Evolutionary conservation across 2,888 invertebrate species (phyloP).

Genomic region (Hirtodrosophila alboralis): DNA sequence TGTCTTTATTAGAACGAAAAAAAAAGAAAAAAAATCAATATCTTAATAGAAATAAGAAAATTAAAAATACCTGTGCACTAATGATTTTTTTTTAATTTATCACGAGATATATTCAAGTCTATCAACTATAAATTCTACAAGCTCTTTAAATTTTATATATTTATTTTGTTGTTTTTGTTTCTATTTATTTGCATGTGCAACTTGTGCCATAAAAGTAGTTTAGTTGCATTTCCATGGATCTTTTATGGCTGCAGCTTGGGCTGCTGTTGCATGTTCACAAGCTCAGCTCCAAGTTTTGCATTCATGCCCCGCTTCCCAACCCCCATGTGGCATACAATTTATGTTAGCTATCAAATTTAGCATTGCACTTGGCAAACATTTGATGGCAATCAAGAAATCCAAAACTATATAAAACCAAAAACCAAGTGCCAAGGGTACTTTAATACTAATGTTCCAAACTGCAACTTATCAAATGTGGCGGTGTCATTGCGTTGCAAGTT

Average conservation of each 20-base stretch:
- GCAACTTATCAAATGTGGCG: background rate
- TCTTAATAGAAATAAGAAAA: no score
- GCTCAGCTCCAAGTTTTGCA: slow-evolving; percentile 7
- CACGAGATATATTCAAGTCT: background rate
- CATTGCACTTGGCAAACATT: slow-evolving; percentile 60
- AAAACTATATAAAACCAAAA: slow-evolving; percentile 20
- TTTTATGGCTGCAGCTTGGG: slow-evolving; percentile 60
- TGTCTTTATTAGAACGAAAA: no score
- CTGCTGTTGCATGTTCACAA: no score
- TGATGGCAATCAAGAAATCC: slow-evolving; percentile 41
- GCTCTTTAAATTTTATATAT: no score
- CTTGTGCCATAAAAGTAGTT: slow-evolving; percentile 51
- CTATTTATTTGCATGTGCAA: slow-evolving; percentile 30
- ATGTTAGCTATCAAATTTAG: slow-evolving; percentile 48
- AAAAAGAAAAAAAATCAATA: no score
- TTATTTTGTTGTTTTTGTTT: no score
- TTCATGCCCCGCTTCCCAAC: no score
- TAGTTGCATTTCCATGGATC: slow-evolving; percentile 58
- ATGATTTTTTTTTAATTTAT: no score
- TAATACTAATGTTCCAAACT: slow-evolving; percentile 16
- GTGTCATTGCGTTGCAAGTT: background rate
- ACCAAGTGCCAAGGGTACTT: slow-evolving; percentile 29
- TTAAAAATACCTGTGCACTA: no score
- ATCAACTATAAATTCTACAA: background rate
- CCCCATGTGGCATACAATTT: slow-evolving; percentile 23